A percentile compares a stretch with the other conserved stretches of the same genome.
Conservation (phyloP, 2,797 vertebrate species). For the Silurus aristotelis region DNA sequence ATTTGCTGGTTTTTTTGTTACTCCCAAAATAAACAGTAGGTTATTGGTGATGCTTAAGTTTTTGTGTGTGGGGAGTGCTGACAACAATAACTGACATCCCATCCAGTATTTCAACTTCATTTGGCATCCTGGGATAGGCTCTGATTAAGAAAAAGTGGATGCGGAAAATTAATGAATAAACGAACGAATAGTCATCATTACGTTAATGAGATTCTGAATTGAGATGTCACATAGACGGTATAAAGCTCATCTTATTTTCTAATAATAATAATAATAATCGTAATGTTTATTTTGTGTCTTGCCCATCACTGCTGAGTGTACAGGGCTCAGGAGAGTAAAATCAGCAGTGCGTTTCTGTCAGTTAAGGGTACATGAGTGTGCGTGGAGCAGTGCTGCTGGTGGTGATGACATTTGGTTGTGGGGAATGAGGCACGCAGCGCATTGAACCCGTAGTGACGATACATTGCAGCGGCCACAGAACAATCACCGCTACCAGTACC, state of each 20-base stretch:
- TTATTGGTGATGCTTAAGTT: not conserved
- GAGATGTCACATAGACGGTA: not conserved
- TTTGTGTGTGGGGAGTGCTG: not conserved
- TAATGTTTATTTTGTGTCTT: not conserved
- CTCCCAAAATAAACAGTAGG: not conserved
- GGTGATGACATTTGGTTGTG: not conserved
- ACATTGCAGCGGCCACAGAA: constrained; percentile 92
- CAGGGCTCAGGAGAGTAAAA: not conserved
- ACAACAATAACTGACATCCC: not conserved
- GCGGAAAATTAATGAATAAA: not conserved
- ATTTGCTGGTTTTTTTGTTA: not conserved
- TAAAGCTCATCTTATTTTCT: not conserved
- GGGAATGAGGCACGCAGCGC: constrained; percentile 65
- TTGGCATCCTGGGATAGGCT: not conserved
- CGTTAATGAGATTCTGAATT: not conserved
- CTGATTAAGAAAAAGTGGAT: not conserved
- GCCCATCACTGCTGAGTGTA: not conserved
- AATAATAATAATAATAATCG: not conserved
- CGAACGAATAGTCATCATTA: not conserved
- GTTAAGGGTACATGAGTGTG: not conserved
- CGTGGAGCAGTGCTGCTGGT: fast-evolving
- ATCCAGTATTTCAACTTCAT: not conserved
- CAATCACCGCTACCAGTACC: constrained; percentile 80
- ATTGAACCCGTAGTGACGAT: constrained; percentile 84
- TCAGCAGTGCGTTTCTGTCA: not conserved